Base-by-base conservation (phyloP, 2,797 vertebrate species). In the Brachymystax lenok region DNA sequence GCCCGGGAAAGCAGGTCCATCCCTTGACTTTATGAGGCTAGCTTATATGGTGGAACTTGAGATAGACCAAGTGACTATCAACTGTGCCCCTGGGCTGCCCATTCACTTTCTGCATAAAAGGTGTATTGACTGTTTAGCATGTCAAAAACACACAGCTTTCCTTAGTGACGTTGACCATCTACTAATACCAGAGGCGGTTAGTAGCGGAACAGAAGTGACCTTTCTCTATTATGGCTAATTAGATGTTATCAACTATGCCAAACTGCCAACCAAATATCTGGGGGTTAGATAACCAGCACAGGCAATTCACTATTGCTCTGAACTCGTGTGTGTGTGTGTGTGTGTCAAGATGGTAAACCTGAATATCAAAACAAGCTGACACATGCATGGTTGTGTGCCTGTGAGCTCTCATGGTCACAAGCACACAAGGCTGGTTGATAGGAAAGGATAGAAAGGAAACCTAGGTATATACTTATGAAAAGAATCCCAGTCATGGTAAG, bases 331-430 rank as follows among this genome's bases (percentile, higher is more conserved):
- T 63, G 30, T 73, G 74, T 73, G 69, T 28, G n/a, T 54, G 70
- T 71, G 14, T 54, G 13, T 63, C 61, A 68, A 61, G 30, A 51
- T 21, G 24, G n/a, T 64, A 56, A 86, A 88, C 89, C 83, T 83
- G 85, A 83, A 84, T 70, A 7, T 85, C 82, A 75, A 80, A 82
- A 83, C 88, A 84, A 64, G 87, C 67, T 69, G 74, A 21, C 69
- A 33, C 77, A 86, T 3, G 84, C 86, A 78, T 69, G 68, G 27
- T 4, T 69, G 17, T 12, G 71, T 79, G 61, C 40, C 3, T 46
- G 21, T 16, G 69, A 50, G 21, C 69, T 51, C 35, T 50, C 17
- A 19, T 7, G 52, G 51, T 46, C 4, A 16, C 1, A 24, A 40
- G 4, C 17, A 70, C 35, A 35, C 35, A 35, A 30, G 28, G 28